Evolutionary conservation across 2,113 vertebrate species (phyloP), one percentile per base, ranked within the genome.

Genomic region (Setophaga petechia): DNA sequence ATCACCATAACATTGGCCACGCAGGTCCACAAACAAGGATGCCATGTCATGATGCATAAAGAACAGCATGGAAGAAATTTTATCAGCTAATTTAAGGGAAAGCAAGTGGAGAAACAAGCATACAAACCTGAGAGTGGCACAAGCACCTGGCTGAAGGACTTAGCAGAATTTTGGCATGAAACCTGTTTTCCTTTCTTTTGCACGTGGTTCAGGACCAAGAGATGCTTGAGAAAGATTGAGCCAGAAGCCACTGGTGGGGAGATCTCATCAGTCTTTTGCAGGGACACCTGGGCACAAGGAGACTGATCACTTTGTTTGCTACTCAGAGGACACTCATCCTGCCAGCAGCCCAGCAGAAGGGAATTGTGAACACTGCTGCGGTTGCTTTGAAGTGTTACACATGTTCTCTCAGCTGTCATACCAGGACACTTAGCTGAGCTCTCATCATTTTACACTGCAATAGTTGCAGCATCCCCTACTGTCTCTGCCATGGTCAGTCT

Each of bases 391-490:
- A 87, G 28, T 61, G 25, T 82, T 82, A 90, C 7, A 57, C 39
- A 22, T 19, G 74, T 84, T 92, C 61, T 90, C 78, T 77, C 61
- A 77, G 87, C 87, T 88, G 79, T 61, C 73, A 67, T 49, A 65
- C 22, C 87, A 61, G 39, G 35, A 90, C 65, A 65, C 35, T 88
- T 85, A 77, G 68, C 78, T 76, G 68, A 92, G 76, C 33, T 71
- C 51, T 87, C 47, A 74, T 63, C 39, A 49, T 77, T 65, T 90
- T 63, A 44, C 25, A 88, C 49, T 2, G 4, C 63, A 91, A 37
- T 85, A 94, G 91, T 80, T 94, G 72, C 82, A 84, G 63, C 68
- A 93, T 95, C 63, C 35, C 33, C 51, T 93, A n/a, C 82, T 77
- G 51, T 57, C 47, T 90, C 72, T 91, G 76, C 47, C 41, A 33